phyloP scores from a whole-genome alignment of 1,140 invertebrate species.

The Apis laboriosa region DNA sequence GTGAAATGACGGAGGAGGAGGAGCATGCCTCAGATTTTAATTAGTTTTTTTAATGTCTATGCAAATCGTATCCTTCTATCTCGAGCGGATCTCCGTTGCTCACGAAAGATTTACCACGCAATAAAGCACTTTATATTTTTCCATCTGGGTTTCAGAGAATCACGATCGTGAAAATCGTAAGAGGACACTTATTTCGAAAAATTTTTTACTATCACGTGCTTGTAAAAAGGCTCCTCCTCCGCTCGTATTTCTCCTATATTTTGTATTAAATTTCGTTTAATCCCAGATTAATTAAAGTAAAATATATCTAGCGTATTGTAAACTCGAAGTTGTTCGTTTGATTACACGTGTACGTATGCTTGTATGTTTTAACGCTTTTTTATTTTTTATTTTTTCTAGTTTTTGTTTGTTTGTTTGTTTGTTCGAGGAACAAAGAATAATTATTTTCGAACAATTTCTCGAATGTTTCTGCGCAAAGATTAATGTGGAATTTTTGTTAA shows the following conservation, averaged over 20 bases:
- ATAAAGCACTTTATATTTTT: constrained; percentile 66
- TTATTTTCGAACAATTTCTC: too few species aligned
- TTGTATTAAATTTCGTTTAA: neutral
- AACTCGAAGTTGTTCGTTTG: neutral
- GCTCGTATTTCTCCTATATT: too few species aligned
- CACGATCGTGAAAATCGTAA: constrained; percentile 38
- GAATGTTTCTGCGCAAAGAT: too few species aligned
- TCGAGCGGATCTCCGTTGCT: constrained; percentile 47
- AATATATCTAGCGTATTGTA: neutral
- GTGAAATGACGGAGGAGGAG: neutral
- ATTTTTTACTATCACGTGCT: neutral
- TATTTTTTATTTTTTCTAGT: neutral
- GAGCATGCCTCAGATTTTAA: constrained; percentile 63
- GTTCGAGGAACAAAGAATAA: too few species aligned
- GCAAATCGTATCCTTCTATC: constrained; percentile 66
- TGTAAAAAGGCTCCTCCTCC: neutral
- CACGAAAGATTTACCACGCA: constrained; percentile 69
- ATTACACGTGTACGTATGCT: neutral
- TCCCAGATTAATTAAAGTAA: neutral
- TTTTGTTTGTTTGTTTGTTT: too few species aligned
- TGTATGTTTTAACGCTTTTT: neutral
- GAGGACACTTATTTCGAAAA: constrained; percentile 19
- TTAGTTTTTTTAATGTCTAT: constrained; percentile 72
- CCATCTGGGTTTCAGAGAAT: constrained; percentile 29
- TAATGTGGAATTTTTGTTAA: too few species aligned